Conservation (phyloP, 2,888 invertebrate species). For the Tetragonisca angustula region DNA sequence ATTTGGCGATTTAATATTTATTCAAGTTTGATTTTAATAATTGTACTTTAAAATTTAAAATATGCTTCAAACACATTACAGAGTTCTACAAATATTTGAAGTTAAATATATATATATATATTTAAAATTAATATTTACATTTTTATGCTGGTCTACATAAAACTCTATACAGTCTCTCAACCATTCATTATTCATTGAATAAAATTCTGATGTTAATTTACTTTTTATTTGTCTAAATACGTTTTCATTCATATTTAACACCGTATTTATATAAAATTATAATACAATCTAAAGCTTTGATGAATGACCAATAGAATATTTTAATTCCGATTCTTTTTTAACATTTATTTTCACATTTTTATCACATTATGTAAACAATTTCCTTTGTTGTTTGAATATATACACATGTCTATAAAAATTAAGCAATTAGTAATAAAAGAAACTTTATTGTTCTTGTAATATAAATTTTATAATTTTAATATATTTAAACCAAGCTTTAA, state of each 20-base stretch:
- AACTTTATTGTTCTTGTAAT: neutral
- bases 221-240: constrained; percentile 69
- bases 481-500: no score
- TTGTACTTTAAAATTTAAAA: neutral
- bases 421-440: no score
- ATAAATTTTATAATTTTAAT: neutral
- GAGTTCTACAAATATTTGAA: neutral
- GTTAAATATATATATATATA: neutral
- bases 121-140: constrained; percentile 33
- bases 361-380: no score
- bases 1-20: neutral
- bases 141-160: constrained; percentile 60
- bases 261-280: neutral
- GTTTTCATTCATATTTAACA: constrained; percentile 67
- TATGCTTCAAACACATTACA: neutral
- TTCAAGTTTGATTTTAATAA: neutral
- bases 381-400: no score
- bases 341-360: no score
- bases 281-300: neutral
- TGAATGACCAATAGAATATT: neutral
- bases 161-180: constrained; percentile 78
- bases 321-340: no score
- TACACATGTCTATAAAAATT: no score
- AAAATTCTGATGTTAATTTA: constrained; percentile 72
- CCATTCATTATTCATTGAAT: constrained; percentile 79